Percentiles rank a stretch among this genome's conserved stretches.
Evolutionary conservation across 2,888 invertebrate genomes (phyloP).

Genomic region (Limnephilus marmoratus): DNA sequence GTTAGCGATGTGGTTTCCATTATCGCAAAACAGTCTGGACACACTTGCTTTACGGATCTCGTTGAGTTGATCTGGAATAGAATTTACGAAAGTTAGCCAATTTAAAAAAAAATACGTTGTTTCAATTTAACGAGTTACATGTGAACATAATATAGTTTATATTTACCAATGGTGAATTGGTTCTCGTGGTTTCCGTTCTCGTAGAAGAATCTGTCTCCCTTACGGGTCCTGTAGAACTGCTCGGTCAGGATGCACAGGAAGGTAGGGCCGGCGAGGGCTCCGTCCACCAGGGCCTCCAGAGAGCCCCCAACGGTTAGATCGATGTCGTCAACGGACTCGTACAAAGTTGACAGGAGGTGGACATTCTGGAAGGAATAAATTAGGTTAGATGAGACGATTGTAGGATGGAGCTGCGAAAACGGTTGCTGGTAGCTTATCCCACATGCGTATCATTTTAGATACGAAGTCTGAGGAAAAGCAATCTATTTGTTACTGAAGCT

Average conservation of each 20-base stretch:
- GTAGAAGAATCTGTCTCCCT: constrained; percentile 92
- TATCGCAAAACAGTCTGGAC: constrained; percentile 85
- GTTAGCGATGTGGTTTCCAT: constrained; percentile 79
- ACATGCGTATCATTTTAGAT: no score
- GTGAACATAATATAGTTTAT: neutral
- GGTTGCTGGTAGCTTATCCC: no score
- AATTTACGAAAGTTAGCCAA: neutral
- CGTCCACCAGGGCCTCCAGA: constrained; percentile 86
- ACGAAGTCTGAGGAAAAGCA: no score
- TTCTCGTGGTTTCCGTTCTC: constrained; percentile 81
- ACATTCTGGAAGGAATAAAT: constrained; percentile 77
- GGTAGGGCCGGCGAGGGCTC: constrained; percentile 90
- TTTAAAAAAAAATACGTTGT: neutral
- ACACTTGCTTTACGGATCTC: constrained; percentile 84
- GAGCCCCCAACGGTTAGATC: constrained; percentile 92
- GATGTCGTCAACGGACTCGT: constrained; percentile 87
- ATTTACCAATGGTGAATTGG: constrained; percentile 81
- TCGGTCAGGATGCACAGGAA: constrained; percentile 92
- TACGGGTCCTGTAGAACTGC: constrained; percentile 91
- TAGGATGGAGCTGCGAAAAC: no score
- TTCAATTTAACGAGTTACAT: neutral
- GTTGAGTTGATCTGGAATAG: constrained; percentile 77
- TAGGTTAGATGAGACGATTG: neutral
- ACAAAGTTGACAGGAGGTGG: constrained; percentile 79
- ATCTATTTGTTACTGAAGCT: no score